A percentile compares a stretch with the other conserved stretches of the same genome.
These are phyloP conservation scores for Philaenus spumarius DNA, from an alignment of 1,140 invertebrate species.

Conservation along the genomic window DNA sequence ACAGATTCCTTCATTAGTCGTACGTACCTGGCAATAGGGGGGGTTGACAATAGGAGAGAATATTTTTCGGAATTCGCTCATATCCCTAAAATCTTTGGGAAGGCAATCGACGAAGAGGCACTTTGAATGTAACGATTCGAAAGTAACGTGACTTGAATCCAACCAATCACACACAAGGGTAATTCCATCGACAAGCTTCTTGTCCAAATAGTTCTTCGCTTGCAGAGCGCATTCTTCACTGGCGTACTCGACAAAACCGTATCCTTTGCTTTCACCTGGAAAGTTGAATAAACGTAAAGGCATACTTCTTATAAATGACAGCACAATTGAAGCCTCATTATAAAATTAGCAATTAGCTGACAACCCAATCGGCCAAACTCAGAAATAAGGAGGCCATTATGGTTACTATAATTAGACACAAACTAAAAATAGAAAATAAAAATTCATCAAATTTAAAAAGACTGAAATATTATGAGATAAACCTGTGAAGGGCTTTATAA, in stretches of 20 bases:
- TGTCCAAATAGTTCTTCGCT: constrained; percentile 45
- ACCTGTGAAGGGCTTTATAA: no score
- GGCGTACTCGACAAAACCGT: constrained; percentile 53
- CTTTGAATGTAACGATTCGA: constrained; percentile 46
- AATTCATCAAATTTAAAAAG: no score
- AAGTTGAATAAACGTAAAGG: neutral
- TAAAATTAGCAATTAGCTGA: neutral
- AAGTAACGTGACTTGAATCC: constrained; percentile 43
- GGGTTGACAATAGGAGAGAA: constrained; percentile 47
- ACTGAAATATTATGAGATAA: no score
- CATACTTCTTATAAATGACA: neutral
- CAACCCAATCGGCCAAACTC: no score
- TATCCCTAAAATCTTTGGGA: constrained; percentile 47
- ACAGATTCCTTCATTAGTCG: no score
- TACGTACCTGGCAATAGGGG: constrained; percentile 51
- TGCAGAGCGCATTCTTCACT: constrained; percentile 44
- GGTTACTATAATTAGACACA: neutral
- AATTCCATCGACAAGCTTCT: constrained; percentile 38
- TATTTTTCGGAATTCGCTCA: constrained; percentile 47
- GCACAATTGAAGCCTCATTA: neutral
- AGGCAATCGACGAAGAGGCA: constrained; percentile 48
- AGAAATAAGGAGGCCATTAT: neutral
- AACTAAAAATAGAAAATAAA: no score
- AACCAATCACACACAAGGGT: constrained; percentile 49
- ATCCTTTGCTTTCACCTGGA: constrained; percentile 49